Evolutionary conservation across 2,888 invertebrate genomes (phyloP).

Genomic region (Rhopalosiphum nymphaeae): DNA sequence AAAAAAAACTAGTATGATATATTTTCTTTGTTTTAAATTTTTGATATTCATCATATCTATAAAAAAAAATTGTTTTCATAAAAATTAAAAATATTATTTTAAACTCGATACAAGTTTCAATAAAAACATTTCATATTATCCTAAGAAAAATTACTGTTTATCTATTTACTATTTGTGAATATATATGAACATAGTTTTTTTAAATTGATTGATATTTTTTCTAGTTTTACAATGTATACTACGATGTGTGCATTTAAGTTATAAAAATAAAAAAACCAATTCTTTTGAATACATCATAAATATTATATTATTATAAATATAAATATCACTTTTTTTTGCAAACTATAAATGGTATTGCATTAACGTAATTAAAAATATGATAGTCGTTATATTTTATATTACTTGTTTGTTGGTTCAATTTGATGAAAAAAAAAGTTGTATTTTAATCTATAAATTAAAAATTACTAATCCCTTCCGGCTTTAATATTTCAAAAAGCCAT

Average conservation of each 20-base stretch:
- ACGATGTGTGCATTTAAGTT: neutral
- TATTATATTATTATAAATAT: neutral
- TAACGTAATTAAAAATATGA: slow-evolving; percentile 4
- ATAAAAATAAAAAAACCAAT: neutral
- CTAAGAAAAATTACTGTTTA: neutral
- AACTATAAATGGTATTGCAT: neutral
- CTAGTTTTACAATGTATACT: neutral
- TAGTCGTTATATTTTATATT: neutral
- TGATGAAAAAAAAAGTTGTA: neutral
- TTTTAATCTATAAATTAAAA: neutral
- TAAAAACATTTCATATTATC: neutral
- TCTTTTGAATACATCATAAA: neutral
- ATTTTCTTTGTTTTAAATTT: neutral
- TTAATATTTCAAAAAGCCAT: neutral
- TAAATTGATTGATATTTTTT: neutral
- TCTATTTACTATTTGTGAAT: neutral
- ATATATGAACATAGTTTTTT: neutral
- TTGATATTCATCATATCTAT: neutral
- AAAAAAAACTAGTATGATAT: neutral
- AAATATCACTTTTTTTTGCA: neutral
- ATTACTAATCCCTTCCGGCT: neutral
- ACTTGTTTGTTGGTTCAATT: neutral
- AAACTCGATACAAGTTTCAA: neutral
- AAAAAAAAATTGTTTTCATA: neutral
- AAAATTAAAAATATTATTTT: neutral